These are phyloP conservation scores for Didymodactylos carnosus DNA, from an alignment of 2,888 invertebrate species.

Conservation along the genomic window DNA sequence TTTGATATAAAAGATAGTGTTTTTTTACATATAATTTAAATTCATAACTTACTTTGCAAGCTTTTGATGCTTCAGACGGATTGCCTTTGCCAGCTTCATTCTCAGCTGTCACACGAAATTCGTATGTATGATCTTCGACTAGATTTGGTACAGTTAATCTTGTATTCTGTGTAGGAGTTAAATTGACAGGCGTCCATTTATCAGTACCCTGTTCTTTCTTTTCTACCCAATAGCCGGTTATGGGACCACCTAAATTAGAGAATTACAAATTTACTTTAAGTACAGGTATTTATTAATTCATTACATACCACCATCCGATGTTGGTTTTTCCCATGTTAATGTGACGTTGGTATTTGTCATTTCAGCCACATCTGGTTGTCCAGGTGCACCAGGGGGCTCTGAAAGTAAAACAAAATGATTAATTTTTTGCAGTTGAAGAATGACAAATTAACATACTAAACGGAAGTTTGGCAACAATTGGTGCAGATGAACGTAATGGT, in stretches of 20 bases:
- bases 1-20: too few species aligned
- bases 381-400: slow-evolving; percentile 46
- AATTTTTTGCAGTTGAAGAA: not conserved
- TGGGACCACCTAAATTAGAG: slow-evolving; percentile 50
- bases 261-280: too few species aligned
- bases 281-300: not conserved
- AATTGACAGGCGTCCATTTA: slow-evolving; percentile 68
- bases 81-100: slow-evolving; percentile 78
- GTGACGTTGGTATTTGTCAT: slow-evolving; percentile 94
- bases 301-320: slow-evolving; percentile 56
- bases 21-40: too few species aligned
- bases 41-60: slow-evolving; percentile 56
- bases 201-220: slow-evolving; percentile 53
- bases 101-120: slow-evolving; percentile 87
- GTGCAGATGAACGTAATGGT: slow-evolving; percentile 40
- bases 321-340: slow-evolving; percentile 80
- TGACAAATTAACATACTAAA: slow-evolving; percentile 42
- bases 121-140: slow-evolving; percentile 89
- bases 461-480: slow-evolving; percentile 4
- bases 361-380: slow-evolving; percentile 68
- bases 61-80: slow-evolving; percentile 63
- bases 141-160: slow-evolving; percentile 81
- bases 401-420: not conserved
- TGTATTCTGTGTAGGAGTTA: slow-evolving; percentile 48
- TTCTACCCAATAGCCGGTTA: slow-evolving; percentile 97